These are phyloP conservation scores for Strigamia maritima DNA, from an alignment of 2,888 invertebrate genomes.

Conservation along the genomic window DNA sequence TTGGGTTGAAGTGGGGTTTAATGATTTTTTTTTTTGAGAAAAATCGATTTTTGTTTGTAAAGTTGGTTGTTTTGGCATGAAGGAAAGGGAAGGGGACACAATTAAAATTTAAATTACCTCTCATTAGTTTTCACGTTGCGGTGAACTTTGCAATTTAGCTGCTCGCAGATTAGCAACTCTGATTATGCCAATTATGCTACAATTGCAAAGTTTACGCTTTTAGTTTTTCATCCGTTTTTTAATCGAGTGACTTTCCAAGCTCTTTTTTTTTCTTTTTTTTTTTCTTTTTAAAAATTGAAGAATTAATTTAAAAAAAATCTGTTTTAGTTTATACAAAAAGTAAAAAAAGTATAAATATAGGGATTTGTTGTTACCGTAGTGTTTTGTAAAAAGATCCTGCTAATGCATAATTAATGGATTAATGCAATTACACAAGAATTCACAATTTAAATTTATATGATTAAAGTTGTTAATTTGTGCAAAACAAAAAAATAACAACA, in stretches of 20 bases:
- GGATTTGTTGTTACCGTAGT: neutral
- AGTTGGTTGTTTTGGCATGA: constrained; percentile 25
- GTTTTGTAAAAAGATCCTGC: neutral
- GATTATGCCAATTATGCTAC: constrained; percentile 28
- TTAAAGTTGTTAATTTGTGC: neutral
- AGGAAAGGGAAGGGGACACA: constrained; percentile 22
- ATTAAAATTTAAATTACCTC: constrained; percentile 34
- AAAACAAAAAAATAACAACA: too few relatives aligned
- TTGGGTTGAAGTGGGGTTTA: neutral
- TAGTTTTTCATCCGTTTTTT: neutral
- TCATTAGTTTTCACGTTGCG: constrained; percentile 34
- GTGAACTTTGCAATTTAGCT: constrained; percentile 34
- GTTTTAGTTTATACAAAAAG: neutral
- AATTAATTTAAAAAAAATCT: neutral
- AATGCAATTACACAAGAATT: neutral
- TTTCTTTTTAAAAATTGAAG: neutral
- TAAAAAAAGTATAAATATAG: too few relatives aligned
- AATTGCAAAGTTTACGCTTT: constrained; percentile 30
- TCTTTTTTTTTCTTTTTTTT: neutral
- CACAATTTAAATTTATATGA: neutral
- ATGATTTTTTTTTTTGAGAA: neutral
- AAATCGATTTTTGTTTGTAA: constrained; percentile 26
- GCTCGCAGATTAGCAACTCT: constrained; percentile 34
- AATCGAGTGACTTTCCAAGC: neutral
- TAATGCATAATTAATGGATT: neutral